phyloP scores from a whole-genome alignment of 1,140 invertebrate genomes.

The Polypedilum pembai region DNA sequence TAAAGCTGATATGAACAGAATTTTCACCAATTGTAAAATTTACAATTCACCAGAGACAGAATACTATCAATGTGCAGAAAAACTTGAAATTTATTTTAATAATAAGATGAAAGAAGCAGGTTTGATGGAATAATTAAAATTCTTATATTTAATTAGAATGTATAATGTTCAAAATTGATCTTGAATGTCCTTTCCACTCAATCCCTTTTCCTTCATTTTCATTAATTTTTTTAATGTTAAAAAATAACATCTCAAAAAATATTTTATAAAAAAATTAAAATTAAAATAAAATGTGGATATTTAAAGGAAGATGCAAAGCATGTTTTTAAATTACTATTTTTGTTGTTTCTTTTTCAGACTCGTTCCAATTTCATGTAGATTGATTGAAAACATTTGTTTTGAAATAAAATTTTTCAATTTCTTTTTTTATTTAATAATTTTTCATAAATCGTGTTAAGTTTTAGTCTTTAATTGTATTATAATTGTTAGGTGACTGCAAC shows the following conservation, averaged over 20 bases:
- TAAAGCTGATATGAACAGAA: slow-evolving; percentile 90
- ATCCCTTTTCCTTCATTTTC: not conserved
- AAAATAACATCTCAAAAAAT: too few relatives aligned
- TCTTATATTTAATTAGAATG: not conserved
- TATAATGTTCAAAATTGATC: not conserved
- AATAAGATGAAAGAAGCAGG: slow-evolving; percentile 85
- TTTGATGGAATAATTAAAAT: slow-evolving; percentile 57
- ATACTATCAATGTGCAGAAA: slow-evolving; percentile 85
- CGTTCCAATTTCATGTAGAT: too few relatives aligned
- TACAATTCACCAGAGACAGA: slow-evolving; percentile 92
- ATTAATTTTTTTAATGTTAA: not conserved
- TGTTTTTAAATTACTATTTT: too few relatives aligned
- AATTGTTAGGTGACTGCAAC: not conserved
- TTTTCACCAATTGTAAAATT: slow-evolving; percentile 91
- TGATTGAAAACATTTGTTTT: not conserved
- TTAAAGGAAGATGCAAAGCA: too few relatives aligned
- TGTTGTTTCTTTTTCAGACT: too few relatives aligned
- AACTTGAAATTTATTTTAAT: slow-evolving; percentile 87
- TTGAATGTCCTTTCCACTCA: not conserved
- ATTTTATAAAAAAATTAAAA: too few relatives aligned
- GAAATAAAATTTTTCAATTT: not conserved
- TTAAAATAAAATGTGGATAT: too few relatives aligned
- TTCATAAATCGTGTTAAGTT: not conserved
- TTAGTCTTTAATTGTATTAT: slow-evolving; percentile 10
- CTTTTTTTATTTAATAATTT: not conserved